Percentiles rank a stretch among this genome's conserved stretches.
Conservation (phyloP, 2,797 vertebrate species). For the Botia almorhae region DNA sequence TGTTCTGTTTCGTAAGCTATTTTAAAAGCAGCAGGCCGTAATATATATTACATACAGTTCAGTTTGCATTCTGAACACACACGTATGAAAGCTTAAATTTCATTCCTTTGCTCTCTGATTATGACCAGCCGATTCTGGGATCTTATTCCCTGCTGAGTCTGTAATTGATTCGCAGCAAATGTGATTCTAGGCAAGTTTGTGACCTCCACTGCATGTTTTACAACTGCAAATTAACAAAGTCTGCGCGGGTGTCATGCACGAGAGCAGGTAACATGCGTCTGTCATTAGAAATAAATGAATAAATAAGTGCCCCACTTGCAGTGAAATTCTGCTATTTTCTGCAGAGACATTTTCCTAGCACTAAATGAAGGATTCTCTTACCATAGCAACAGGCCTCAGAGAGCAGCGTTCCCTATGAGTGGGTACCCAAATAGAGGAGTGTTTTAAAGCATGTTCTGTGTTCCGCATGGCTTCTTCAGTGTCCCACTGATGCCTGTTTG, state of each 20-base stretch:
- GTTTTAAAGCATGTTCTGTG: neutral
- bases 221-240: neutral
- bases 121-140: neutral
- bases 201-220: neutral
- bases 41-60: too few species aligned
- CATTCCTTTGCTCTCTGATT: neutral
- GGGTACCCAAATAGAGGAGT: neutral
- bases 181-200: neutral
- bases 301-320: neutral
- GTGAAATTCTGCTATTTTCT: neutral
- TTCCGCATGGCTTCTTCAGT: conserved; percentile 1
- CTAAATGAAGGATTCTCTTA: neutral
- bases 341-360: neutral
- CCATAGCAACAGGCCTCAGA: neutral
- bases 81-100: neutral
- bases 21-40: too few species aligned
- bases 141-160: neutral
- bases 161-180: neutral
- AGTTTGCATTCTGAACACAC: neutral
- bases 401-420: neutral
- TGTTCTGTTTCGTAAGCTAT: too few species aligned
- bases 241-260: neutral
- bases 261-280: neutral
- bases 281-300: neutral
- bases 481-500: neutral